Percentiles rank a stretch among this genome's conserved stretches.
phyloP scores from a whole-genome alignment of 2,113 vertebrate species.

The Cettia cetti region DNA sequence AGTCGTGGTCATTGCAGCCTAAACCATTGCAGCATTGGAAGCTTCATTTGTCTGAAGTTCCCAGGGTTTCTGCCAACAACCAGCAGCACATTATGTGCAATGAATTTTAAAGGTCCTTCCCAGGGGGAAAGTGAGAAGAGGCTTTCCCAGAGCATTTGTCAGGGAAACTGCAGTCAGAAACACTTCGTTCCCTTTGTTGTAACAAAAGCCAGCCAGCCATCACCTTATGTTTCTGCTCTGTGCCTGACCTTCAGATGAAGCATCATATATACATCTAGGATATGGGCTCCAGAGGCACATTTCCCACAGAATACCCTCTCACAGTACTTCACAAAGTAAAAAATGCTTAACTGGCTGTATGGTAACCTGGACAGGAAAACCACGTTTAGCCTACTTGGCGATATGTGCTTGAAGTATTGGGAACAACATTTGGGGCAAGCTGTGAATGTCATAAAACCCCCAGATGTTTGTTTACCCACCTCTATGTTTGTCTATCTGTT shows the following conservation, averaged over 20 bases:
- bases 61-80: slow-evolving; percentile 12
- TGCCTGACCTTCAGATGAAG: background rate
- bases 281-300: background rate
- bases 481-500: background rate
- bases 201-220: background rate
- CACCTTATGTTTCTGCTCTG: background rate
- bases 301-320: background rate
- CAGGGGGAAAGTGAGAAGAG: background rate
- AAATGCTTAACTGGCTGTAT: background rate
- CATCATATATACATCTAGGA: too few species aligned
- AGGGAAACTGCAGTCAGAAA: background rate
- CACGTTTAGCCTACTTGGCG: background rate
- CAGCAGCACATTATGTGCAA: background rate
- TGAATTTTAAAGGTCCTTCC: slow-evolving; percentile 23
- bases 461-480: background rate
- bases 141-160: background rate
- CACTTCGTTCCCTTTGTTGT: background rate
- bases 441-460: background rate
- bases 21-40: background rate
- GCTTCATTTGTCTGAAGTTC: background rate
- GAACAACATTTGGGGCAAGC: background rate
- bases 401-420: background rate
- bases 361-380: background rate
- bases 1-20: background rate
- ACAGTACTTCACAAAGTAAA: background rate